Base-by-base conservation (phyloP, 1,140 invertebrate species). In the Ostrea denselamellosa region DNA sequence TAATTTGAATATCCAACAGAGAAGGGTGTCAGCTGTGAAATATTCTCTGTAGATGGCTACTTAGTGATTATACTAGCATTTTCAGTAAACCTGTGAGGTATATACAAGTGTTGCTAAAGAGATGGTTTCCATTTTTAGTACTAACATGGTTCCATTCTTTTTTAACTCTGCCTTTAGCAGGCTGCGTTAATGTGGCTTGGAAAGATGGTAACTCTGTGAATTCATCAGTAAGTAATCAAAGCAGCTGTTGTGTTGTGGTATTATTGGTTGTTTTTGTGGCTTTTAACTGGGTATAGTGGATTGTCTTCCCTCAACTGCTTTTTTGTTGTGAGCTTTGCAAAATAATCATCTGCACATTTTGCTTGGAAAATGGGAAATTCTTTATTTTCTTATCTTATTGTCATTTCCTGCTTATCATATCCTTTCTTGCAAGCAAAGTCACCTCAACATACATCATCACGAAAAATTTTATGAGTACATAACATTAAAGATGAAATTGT, bases 101-200 rank as follows among this genome's bases (percentile, higher is more conserved):
- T 22, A 71, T 28, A 12, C 12, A 28, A 34, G 22, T 77, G 68
- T 34, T 25, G 68, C 68, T 77, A 25, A 9, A 28, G 25, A 77
- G 0, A 19, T 62, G 28, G n/a, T 77, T 25, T 77, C 22, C 28
- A 77, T 77, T 77, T 8, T 28, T 10, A 77, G 14, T 34, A 77
- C 68, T 77, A 77, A 77, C 25, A 77, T 77, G 25, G 56, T 62
- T 62, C 14, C 56, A 7, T 19, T 77, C 14, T 34, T 77, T 28
- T 77, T 77, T 77, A 77, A 77, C 68, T 28, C 25, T 77, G 68
- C 68, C 68, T 34, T 14, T 77, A 77, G 68, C 68, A 77, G 68
- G 28, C 68, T 77, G 68, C 28, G 68, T 25, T 77, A 77, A 77
- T 77, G 68, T 77, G 68, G 68, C 68, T 77, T 77, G 68, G 68